These are phyloP conservation scores for Endotricha flammealis DNA, from an alignment of 2,888 invertebrate genomes.

Conservation along the genomic window DNA sequence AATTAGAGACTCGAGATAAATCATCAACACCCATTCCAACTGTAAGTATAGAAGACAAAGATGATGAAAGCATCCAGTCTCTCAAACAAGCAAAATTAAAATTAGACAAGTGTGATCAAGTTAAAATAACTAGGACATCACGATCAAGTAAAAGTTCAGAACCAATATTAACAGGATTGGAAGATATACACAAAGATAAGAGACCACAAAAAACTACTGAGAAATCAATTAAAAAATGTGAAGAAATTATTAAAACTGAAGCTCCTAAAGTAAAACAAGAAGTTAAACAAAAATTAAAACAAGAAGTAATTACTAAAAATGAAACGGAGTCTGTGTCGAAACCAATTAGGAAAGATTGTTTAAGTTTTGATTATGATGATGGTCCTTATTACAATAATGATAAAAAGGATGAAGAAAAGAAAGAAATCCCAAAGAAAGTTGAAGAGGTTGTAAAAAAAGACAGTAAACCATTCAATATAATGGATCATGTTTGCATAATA, in stretches of 20 bases:
- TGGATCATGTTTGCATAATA: conserved; percentile 64
- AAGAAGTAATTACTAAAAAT: too few species aligned
- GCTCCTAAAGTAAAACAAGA: background rate
- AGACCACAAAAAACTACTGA: too few species aligned
- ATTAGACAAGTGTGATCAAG: conserved; percentile 26
- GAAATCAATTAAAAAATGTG: too few species aligned
- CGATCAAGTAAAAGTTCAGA: conserved; percentile 15
- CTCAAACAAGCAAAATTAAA: conserved; percentile 31
- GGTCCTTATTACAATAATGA: conserved; percentile 5
- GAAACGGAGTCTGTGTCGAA: too few species aligned
- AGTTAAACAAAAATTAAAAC: too few species aligned
- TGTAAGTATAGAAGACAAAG: conserved; percentile 13
- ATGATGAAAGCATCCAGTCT: conserved; percentile 20
- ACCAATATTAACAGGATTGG: background rate
- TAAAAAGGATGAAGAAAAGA: conserved; percentile 20
- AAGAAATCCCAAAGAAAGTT: conserved; percentile 25
- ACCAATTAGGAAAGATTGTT: too few species aligned
- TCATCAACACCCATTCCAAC: conserved; percentile 15
- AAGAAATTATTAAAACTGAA: background rate
- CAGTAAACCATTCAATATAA: conserved; percentile 56
- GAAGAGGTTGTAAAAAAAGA: conserved; percentile 23
- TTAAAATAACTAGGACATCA: conserved; percentile 17
- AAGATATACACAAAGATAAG: too few species aligned
- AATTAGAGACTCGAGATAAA: conserved; percentile 20
- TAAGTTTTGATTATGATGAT: conserved; percentile 11